These are phyloP conservation scores for Carassius auratus DNA, from an alignment of 2,113 vertebrate genomes.

Conservation along the genomic window DNA sequence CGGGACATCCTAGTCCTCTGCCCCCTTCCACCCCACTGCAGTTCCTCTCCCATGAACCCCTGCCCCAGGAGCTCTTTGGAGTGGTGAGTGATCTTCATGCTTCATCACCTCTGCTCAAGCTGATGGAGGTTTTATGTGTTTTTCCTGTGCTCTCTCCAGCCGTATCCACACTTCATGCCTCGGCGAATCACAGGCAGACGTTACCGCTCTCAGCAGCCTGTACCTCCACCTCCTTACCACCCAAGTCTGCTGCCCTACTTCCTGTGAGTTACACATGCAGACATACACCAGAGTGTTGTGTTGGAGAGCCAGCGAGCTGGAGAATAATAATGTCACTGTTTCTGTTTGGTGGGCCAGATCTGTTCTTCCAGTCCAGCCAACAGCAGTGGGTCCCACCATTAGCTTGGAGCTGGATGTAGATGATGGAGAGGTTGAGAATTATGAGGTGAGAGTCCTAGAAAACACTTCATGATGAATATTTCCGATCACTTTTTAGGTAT, in stretches of 20 bases:
- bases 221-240: conserved; percentile 91
- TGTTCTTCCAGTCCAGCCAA: conserved; percentile 93
- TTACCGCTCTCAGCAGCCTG: conserved; percentile 90
- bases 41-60: conserved; percentile 92
- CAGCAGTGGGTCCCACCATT: conserved; percentile 92
- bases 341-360: conserved; percentile 79
- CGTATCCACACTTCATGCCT: conserved; percentile 94
- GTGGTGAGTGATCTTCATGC: conserved; percentile 79
- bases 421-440: conserved; percentile 98
- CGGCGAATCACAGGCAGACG: conserved; percentile 89
- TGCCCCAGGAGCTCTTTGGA: conserved; percentile 94
- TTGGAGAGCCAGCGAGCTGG: neutral
- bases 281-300: neutral
- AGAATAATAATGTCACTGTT: neutral
- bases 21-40: conserved; percentile 92
- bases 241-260: conserved; percentile 96
- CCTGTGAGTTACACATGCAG: conserved; percentile 79
- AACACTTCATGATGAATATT: neutral
- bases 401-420: conserved; percentile 97
- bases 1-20: conserved; percentile 86
- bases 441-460: conserved; percentile 82
- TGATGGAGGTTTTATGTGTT: neutral
- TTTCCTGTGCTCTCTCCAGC: conserved; percentile 68
- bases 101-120: neutral
- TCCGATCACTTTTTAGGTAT: too few relatives aligned